Conservation (phyloP, 2,113 vertebrate species). For the Sebastes schlegelii region DNA sequence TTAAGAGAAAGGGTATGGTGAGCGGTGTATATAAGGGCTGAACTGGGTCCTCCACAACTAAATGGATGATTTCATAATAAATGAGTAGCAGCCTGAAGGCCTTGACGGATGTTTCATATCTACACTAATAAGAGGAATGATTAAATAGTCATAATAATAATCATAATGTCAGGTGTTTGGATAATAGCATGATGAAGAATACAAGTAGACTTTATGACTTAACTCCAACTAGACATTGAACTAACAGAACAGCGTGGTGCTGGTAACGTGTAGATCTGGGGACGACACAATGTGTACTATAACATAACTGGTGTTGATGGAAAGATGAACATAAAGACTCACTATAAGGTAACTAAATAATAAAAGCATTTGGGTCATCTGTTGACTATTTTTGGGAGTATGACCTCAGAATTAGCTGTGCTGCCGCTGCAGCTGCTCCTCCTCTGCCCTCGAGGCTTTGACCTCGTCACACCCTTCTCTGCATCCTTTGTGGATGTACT, state of each 20-base stretch:
- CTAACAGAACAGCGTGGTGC: background rate
- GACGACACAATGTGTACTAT: background rate
- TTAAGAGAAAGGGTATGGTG: too few species aligned
- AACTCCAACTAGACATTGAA: background rate
- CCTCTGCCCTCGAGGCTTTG: slow-evolving; percentile 29
- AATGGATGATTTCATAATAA: too few species aligned
- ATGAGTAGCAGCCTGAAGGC: too few species aligned
- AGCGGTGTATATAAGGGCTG: too few species aligned
- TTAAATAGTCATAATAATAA: too few species aligned
- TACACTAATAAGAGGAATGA: too few species aligned
- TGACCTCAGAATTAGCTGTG: slow-evolving; percentile 44
- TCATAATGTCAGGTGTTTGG: too few species aligned
- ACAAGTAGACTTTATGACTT: background rate
- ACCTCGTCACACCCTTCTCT: slow-evolving; percentile 26
- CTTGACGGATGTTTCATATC: too few species aligned
- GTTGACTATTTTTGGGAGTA: slow-evolving; percentile 63
- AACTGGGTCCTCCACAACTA: too few species aligned
- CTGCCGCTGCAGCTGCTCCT: slow-evolving; percentile 23
- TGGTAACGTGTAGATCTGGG: too few species aligned
- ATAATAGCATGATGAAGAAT: background rate
- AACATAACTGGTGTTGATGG: background rate
- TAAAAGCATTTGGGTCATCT: slow-evolving; percentile 4
- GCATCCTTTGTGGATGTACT: background rate
- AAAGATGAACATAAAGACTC: background rate
- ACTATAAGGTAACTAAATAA: background rate